These are phyloP conservation scores for Tragulus kanchil DNA, from an alignment of 2,113 vertebrate species.

Conservation along the genomic window DNA sequence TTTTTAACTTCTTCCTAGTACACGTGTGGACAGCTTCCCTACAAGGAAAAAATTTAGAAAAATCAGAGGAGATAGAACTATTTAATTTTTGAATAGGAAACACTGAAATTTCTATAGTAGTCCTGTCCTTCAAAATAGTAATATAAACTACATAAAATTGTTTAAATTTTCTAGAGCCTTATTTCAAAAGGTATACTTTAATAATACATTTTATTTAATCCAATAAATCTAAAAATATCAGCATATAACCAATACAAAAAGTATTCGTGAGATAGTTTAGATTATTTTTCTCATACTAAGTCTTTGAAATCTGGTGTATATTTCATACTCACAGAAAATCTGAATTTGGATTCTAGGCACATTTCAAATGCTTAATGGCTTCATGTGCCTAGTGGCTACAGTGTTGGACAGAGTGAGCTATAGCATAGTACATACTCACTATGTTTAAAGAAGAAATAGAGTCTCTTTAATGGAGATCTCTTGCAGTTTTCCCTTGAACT, in stretches of 20 bases:
- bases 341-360: not conserved
- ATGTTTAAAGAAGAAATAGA: not conserved
- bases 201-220: conserved; percentile 10
- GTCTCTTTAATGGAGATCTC: not conserved
- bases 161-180: not conserved
- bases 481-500: not conserved
- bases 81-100: conserved; percentile 40
- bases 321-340: not conserved
- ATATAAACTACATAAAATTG: not conserved
- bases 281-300: not conserved
- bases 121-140: conserved; percentile 25
- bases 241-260: not conserved
- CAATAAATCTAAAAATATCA: not conserved
- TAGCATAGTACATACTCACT: not conserved
- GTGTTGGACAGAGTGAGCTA: not conserved
- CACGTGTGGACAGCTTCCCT: conserved; percentile 26
- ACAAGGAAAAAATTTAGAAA: conserved; percentile 14
- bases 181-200: conserved; percentile 48
- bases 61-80: conserved; percentile 6
- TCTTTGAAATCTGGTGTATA: not conserved
- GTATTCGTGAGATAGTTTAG: not conserved
- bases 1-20: conserved; percentile 49
- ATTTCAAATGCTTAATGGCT: not conserved
- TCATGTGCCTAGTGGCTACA: not conserved
- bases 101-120: not conserved